Base-by-base conservation (phyloP, 2,888 invertebrate genomes). In the Glyphotaelius pellucidus region DNA sequence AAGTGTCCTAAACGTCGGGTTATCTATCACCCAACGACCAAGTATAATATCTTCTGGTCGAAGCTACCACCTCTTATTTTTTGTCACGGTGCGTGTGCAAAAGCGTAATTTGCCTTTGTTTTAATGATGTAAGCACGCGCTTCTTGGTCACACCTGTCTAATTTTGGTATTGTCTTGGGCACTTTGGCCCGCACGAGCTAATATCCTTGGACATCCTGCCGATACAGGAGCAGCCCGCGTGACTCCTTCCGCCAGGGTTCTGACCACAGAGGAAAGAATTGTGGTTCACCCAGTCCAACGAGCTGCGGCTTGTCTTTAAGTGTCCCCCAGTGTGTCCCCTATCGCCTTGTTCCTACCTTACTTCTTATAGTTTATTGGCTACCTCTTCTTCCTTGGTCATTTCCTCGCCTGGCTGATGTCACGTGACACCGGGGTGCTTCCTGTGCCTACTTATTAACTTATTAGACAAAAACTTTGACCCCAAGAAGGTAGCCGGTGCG, bases 401-500 rank as follows among this genome's bases (percentile, higher is more conserved):
- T 91, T 89, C 91, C 52, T 89, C 91, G 91, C 88, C 91, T 91
- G 32, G 91, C n/a, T 91, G 91, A 91, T 87, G 91, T 91, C 91
- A 91, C 91, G 91, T 89, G 88, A 91, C 91, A 80, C 67, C 88
- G 35, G 80, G 87, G 90, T 80, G 86, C 83, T 91, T 91, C 91
- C 91, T 91, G 91, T 31, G 87, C 67, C 67, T 30, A 12, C 84
- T 31, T 32, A 81, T 32, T 67, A 67, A 83, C 83, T 30, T 52
- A 67, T 31, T 67, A 35, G 52, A 31, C 52, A 32, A 67, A 52
- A 30, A 87, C 87, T 87, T 87, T 87, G 87, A 87, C 87, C 87
- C 85, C 87, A 32, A 87, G 67, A 67, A 19, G 87, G 67, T 31
- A n/a, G 19, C 31, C 67, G 31, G 32, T 31, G 87, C 87, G 87